Evolutionary conservation across 1,140 invertebrate genomes (phyloP).

Genomic region (Lanistes nyassanus): DNA sequence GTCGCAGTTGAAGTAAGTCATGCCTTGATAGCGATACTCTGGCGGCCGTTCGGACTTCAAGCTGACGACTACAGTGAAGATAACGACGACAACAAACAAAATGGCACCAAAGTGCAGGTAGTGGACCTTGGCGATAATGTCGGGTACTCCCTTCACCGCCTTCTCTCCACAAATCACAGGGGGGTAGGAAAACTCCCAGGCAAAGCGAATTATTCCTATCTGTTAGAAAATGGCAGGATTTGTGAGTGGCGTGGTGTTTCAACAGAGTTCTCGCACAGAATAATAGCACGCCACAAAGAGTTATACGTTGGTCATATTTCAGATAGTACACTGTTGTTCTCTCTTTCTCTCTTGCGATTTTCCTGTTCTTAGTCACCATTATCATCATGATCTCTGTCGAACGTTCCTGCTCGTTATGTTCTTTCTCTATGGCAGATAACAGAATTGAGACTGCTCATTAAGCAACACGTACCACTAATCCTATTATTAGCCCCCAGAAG

Average conservation of each 20-base stretch:
- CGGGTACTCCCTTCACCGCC: constrained; percentile 44
- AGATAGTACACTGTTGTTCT: not conserved
- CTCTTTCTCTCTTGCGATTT: not conserved
- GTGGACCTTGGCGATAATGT: constrained; percentile 64
- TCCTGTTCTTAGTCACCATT: not conserved
- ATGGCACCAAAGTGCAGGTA: constrained; percentile 67
- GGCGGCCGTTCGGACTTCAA: constrained; percentile 60
- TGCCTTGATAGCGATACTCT: constrained; percentile 13
- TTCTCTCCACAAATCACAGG: constrained; percentile 56
- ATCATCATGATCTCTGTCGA: not conserved
- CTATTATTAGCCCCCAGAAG: constrained; percentile 72
- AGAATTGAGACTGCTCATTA: not conserved
- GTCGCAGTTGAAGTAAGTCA: not conserved
- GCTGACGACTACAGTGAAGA: constrained; percentile 59
- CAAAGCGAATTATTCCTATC: constrained; percentile 51
- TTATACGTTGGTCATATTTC: not conserved
- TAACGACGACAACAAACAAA: constrained; percentile 58
- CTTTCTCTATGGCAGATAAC: not conserved
- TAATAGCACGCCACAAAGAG: not conserved
- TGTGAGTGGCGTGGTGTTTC: not conserved
- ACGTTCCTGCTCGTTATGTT: not conserved
- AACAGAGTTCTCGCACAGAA: not conserved
- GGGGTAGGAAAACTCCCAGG: constrained; percentile 62
- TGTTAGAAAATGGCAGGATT: not conserved
- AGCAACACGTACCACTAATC: constrained; percentile 69